phyloP scores from a whole-genome alignment of 2,797 vertebrate species.

The Mormyrus proboscirostris region DNA sequence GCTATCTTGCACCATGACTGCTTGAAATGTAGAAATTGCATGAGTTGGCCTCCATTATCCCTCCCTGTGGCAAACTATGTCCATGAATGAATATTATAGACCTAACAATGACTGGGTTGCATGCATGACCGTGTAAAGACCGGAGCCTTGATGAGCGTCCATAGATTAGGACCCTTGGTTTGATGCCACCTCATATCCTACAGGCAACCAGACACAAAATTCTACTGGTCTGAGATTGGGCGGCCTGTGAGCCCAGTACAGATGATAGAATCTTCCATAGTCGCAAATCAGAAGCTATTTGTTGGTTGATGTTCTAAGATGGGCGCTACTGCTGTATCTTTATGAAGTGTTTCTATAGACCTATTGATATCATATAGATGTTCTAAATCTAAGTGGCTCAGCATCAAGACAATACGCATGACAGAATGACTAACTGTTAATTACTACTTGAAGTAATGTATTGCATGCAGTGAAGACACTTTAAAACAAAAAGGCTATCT shows the following conservation, averaged over 20 bases:
- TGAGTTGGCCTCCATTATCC: neutral
- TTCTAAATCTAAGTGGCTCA: conserved; percentile 73
- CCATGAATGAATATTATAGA: neutral
- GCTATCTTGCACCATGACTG: neutral
- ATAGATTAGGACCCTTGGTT: neutral
- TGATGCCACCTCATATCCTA: neutral
- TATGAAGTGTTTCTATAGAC: neutral
- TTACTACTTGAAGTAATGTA: neutral
- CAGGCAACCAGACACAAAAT: neutral
- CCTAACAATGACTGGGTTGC: neutral
- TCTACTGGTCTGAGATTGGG: neutral
- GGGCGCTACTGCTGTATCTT: neutral
- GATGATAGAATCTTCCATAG: neutral
- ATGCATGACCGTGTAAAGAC: neutral
- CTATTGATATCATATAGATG: neutral
- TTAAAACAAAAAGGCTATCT: neutral
- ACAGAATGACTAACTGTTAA: neutral
- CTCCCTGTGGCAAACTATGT: neutral
- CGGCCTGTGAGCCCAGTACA: neutral
- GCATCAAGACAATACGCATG: conserved; percentile 99
- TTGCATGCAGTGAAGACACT: neutral
- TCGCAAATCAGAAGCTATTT: neutral
- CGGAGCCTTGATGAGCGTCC: neutral
- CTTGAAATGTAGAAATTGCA: neutral
- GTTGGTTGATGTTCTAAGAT: neutral